Conservation (phyloP, 2,888 invertebrate species). For the Gonocerus acuteangulatus region DNA sequence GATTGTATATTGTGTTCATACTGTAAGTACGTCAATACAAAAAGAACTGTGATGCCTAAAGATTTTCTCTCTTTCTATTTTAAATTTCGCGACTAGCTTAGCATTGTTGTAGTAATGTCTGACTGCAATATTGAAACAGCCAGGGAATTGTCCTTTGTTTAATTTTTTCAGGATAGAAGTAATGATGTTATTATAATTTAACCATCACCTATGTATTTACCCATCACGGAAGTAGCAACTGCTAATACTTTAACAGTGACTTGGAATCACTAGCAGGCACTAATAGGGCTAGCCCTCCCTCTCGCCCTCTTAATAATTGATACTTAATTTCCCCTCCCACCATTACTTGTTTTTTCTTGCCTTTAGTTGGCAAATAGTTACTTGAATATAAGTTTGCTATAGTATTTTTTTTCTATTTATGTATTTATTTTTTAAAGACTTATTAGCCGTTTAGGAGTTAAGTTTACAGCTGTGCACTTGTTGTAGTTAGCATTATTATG, state of each 20-base stretch:
- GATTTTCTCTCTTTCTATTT: not conserved
- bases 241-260: too few relatives aligned
- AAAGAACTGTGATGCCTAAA: not conserved
- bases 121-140: not conserved
- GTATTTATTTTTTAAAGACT: not conserved
- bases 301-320: too few relatives aligned
- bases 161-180: not conserved
- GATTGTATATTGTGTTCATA: not conserved
- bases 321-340: not conserved
- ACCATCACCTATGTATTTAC: too few relatives aligned
- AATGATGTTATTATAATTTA: not conserved
- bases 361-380: not conserved
- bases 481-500: too few relatives aligned
- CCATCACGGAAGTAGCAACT: too few relatives aligned
- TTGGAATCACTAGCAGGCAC: not conserved
- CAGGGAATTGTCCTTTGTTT: not conserved
- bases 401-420: not conserved
- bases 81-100: not conserved
- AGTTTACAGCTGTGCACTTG: too few relatives aligned
- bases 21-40: not conserved
- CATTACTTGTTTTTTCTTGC: not conserved
- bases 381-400: not conserved
- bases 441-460: not conserved
- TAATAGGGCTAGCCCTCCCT: too few relatives aligned
- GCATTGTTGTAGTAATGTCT: too few relatives aligned